Percentiles rank a stretch among this genome's conserved stretches.
Evolutionary conservation across 2,888 invertebrate species (phyloP).

Genomic region (Aquatica leii): DNA sequence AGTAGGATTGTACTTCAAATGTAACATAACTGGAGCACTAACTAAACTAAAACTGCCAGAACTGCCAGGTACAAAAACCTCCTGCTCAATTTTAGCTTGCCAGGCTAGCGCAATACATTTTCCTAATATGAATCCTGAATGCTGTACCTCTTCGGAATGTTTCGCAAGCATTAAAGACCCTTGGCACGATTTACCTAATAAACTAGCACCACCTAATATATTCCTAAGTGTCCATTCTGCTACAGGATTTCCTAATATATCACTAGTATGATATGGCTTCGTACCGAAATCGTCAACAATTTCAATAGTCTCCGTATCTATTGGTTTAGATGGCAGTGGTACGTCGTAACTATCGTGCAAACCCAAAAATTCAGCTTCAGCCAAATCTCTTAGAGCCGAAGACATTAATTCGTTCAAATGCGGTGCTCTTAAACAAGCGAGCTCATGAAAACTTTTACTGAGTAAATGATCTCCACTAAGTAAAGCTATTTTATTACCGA

Average conservation of each 20-base stretch:
- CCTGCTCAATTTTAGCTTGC: conserved; percentile 79
- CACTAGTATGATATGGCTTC: conserved; percentile 54
- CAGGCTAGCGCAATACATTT: conserved; percentile 89
- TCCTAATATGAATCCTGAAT: conserved; percentile 87
- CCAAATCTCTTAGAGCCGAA: conserved; percentile 85
- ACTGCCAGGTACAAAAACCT: conserved; percentile 67
- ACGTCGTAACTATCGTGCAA: conserved; percentile 86
- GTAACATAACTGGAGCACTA: conserved; percentile 85
- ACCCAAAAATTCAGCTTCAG: conserved; percentile 89
- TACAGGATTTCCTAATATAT: conserved; percentile 68
- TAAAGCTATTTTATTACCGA: conserved; percentile 94
- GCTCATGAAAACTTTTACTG: conserved; percentile 86
- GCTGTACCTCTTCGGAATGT: conserved; percentile 78
- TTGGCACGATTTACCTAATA: conserved; percentile 86
- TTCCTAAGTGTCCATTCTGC: conserved; percentile 84
- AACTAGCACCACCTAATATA: conserved; percentile 78
- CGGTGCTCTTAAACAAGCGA: conserved; percentile 81
- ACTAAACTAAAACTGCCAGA: conserved; percentile 72
- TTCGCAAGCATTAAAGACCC: conserved; percentile 86
- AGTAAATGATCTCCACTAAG: conserved; percentile 90
- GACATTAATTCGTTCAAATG: conserved; percentile 90
- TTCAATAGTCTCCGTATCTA: not conserved
- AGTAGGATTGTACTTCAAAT: conserved; percentile 75
- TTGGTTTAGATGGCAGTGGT: conserved; percentile 67
- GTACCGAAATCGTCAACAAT: conserved; percentile 21